phyloP scores from a whole-genome alignment of 1,140 invertebrate species.

The Macrosteles quadrilineatus region DNA sequence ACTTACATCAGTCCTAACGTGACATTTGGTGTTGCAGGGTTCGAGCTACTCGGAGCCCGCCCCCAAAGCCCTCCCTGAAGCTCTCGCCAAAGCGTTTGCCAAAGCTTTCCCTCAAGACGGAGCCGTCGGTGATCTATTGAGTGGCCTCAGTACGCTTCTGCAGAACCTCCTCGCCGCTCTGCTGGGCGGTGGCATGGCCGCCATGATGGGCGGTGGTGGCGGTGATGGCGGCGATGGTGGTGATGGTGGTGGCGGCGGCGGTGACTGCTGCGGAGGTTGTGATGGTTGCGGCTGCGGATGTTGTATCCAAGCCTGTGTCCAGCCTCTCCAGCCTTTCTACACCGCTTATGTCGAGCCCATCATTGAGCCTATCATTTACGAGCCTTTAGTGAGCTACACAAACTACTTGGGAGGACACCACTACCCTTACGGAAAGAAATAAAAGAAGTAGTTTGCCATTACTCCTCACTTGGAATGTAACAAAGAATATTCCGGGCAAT shows the following conservation, averaged over 20 bases:
- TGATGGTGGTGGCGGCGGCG: neutral
- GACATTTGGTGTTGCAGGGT: neutral
- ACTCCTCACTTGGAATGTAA: too few relatives aligned
- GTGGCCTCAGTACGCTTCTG: neutral
- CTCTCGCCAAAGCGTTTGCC: neutral
- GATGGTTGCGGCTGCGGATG: too few relatives aligned
- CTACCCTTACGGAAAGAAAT: too few relatives aligned
- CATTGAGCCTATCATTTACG: too few relatives aligned
- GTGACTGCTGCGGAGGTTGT: too few relatives aligned
- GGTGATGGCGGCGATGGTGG: neutral
- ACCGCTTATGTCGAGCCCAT: too few relatives aligned
- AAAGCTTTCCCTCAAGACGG: neutral
- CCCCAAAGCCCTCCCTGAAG: neutral
- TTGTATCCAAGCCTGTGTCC: too few relatives aligned
- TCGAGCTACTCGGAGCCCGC: neutral
- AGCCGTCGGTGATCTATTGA: constrained; percentile 1
- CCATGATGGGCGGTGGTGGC: constrained; percentile 10
- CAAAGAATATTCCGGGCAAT: too few relatives aligned
- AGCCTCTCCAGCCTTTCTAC: too few relatives aligned
- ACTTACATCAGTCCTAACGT: neutral
- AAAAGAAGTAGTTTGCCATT: too few relatives aligned
- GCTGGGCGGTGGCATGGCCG: neutral
- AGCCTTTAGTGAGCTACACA: too few relatives aligned
- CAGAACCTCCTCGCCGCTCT: neutral
- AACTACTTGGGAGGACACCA: too few relatives aligned